Base-by-base conservation (phyloP, 2,797 vertebrate genomes). In the Gallirallus australis region DNA sequence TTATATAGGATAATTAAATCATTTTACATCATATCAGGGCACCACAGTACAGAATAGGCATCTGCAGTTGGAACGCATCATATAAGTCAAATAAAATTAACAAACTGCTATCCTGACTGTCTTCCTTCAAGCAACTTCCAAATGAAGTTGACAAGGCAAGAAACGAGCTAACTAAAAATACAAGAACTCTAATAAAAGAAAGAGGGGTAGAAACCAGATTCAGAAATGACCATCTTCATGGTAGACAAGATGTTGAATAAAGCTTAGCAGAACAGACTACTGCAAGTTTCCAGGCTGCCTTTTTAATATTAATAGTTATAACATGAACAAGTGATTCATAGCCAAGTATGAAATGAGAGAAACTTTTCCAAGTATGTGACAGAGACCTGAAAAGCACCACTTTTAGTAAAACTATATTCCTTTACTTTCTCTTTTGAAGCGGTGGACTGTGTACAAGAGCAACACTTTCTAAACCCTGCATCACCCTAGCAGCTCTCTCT, bases 271-370 rank as follows among this genome's bases (percentile, higher is more conserved):
- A 88, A 79, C 35, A 90, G 50, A 63, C 52, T 63, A 66, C 48
- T 70, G 53, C 56, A 84, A 89, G 56, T 93, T 95, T 93, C 84
- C 78, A 97, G 82, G 10, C 78, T 50, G 48, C 4, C 35, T 86
- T 92, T 94, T 69, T 63, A 92, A 91, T 81, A 94, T 82, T 95
- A 89, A 94, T 90, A 94, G 88, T 52, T 94, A 79, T 70, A 96
- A 80, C 73, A 95, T 68, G 90, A 95, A 73, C 56, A 85, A 87
- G 73, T 60, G 64, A 93, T 82, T 94, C 92, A 82, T 60, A 86
- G 90, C 56, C 82, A 93, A 96, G 80, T 48, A 90, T 59, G 84
- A 94, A 96, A 96, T 71, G 69, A 86, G 69, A 93, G 48, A 86
- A 94, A 76, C 69, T 68, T 90, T 79, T 84, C 91, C 82, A 96